Conservation (phyloP, 2,797 vertebrate genomes). For the Sorex maritimensis region DNA sequence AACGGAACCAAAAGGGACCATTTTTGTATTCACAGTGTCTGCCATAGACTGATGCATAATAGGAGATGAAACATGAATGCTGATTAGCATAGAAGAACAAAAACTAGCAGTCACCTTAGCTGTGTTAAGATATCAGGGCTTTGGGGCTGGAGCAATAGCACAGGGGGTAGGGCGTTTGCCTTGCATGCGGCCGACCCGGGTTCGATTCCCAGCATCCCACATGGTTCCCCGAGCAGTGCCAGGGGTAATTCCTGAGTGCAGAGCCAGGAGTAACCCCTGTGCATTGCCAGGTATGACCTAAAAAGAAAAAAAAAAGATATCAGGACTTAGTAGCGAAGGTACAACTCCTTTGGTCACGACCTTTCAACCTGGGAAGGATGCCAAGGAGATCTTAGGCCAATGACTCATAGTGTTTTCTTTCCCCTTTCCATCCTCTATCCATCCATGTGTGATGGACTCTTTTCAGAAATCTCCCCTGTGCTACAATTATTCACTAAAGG, state of each 20-base stretch:
- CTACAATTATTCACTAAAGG: neutral
- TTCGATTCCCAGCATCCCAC: too few species aligned
- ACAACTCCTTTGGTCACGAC: neutral
- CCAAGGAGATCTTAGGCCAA: neutral
- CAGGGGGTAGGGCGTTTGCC: too few species aligned
- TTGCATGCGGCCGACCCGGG: too few species aligned
- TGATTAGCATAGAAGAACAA: neutral
- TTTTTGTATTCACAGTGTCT: conserved; percentile 45
- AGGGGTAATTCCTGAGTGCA: too few species aligned
- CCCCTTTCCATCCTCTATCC: neutral
- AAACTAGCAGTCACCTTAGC: neutral
- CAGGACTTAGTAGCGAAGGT: neutral
- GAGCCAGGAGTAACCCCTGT: too few species aligned
- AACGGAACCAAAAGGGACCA: neutral
- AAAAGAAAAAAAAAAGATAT: too few species aligned
- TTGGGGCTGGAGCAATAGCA: too few species aligned
- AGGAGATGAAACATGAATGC: conserved; percentile 8
- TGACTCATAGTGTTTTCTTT: neutral
- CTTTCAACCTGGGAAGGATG: neutral
- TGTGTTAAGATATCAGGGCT: neutral
- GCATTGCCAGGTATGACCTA: too few species aligned
- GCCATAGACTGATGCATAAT: neutral
- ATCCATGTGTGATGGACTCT: neutral
- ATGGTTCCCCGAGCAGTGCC: too few species aligned
- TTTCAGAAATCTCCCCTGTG: neutral